phyloP scores from a whole-genome alignment of 2,113 vertebrate species.

The Hippocampus zosterae region DNA sequence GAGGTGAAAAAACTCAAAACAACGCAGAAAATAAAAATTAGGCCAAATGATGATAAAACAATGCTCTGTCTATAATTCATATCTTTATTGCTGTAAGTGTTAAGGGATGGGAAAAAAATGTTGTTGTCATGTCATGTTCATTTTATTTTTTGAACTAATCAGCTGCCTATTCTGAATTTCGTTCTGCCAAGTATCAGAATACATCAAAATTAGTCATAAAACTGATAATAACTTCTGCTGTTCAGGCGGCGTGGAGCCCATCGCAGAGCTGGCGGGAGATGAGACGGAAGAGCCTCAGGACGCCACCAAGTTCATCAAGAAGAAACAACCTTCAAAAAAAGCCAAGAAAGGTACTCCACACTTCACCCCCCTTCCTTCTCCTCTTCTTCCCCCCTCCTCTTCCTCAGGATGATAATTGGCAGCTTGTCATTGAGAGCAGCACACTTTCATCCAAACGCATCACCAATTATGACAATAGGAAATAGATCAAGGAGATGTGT shows the following conservation, averaged over 20 bases:
- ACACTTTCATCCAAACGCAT: not conserved
- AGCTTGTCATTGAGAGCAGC: not conserved
- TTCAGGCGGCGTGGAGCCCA: conserved; percentile 79
- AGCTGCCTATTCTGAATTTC: too few relatives aligned
- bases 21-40: too few relatives aligned
- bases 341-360: conserved; percentile 53
- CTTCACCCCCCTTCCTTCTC: not conserved
- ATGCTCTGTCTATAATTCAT: too few relatives aligned
- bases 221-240: conserved; percentile 15
- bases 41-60: too few relatives aligned
- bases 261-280: conserved; percentile 75
- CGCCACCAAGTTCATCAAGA: conserved; percentile 64
- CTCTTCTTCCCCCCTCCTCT: not conserved
- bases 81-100: too few relatives aligned
- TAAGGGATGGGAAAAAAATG: too few relatives aligned
- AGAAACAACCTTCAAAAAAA: conserved; percentile 66
- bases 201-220: too few relatives aligned
- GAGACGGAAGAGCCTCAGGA: conserved; percentile 67
- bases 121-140: too few relatives aligned
- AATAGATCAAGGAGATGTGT: not conserved
- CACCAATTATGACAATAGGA: not conserved
- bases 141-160: too few relatives aligned
- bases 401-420: not conserved
- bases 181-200: too few relatives aligned
- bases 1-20: too few relatives aligned